Evolutionary conservation across 2,797 vertebrate species (phyloP), one percentile per base, ranked within the genome.

Genomic region (Myotis findleyi): DNA sequence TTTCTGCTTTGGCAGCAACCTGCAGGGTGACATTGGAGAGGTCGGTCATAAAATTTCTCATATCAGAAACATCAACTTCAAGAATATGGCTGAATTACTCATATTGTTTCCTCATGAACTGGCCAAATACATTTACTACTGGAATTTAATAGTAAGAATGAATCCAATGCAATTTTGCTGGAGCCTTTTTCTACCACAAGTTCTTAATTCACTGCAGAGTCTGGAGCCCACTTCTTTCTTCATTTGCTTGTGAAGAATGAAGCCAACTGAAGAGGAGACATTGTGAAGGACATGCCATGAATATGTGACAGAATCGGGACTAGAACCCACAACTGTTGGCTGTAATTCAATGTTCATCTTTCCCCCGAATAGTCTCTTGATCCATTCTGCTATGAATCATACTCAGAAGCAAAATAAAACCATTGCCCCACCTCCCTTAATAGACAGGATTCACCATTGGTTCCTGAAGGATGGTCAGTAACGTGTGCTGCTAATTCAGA

Each of bases 31-130:
- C 47, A 33, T 62, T 68, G 21, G 55, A 53, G 10, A 83, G 51
- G 51, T 69, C 44, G 59, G 51, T 69, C 55, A 88, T 10, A 25
- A 94, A 95, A 92, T 82, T 36, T 80, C 21, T 44, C 13, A n/a
- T 57, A 69, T 44, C 17, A 64, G 30, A 27, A 57, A 57, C 6
- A 64, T 27, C 4, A 27, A 20, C 36, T 33, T 91, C 55, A 80
- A 49, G 18, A 3, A 23, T 47, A 41, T 68, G 57, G 16, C 64
- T 79, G 27, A 47, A 83, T 89, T 55, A 69, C 17, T 69, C 7
- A 12, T 27, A 36, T 41, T 38, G 10, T 81, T 94, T 87, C 10
- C 33, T 77, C 33, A 53, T 1, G 27, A 36, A 85, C n/a, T 72
- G 72, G 41, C 12, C 27, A 73, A 44, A 62, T 13, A 33, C 20